Conservation (phyloP, 1,140 invertebrate genomes). For the Drosophila hydei region DNA sequence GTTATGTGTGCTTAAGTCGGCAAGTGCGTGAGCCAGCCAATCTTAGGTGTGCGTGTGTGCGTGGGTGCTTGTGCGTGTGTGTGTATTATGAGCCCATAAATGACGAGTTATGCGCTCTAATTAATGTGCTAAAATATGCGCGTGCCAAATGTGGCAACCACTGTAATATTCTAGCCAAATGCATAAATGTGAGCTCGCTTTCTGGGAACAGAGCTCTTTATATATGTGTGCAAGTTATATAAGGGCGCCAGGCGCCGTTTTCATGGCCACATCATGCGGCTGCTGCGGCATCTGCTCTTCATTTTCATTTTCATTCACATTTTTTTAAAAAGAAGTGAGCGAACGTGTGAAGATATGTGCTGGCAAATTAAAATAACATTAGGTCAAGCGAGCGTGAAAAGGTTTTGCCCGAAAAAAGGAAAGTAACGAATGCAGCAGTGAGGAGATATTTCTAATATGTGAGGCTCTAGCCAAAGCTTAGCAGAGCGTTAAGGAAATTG, state of each 20-base stretch:
- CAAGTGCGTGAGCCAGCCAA: conserved; percentile 43
- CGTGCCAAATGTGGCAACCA: conserved; percentile 50
- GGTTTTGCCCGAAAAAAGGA: conserved; percentile 20
- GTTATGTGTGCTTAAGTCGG: conserved; percentile 14
- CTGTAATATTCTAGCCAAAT: conserved; percentile 28
- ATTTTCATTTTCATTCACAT: neutral
- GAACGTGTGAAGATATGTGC: conserved; percentile 44
- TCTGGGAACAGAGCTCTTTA: conserved; percentile 12
- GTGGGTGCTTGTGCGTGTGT: conserved; percentile 2
- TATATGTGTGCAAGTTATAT: conserved; percentile 18
- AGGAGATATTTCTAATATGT: conserved; percentile 11
- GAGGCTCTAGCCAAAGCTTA: conserved; percentile 8
- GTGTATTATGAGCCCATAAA: conserved; percentile 64
- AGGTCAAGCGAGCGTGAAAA: conserved; percentile 64
- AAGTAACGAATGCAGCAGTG: neutral
- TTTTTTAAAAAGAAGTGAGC: neutral
- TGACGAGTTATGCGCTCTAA: conserved; percentile 76
- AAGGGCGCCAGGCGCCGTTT: conserved; percentile 30
- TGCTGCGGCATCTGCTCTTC: neutral
- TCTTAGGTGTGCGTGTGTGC: conserved; percentile 48
- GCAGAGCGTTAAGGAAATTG: neutral
- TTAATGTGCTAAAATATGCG: conserved; percentile 72
- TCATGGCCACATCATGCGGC: conserved; percentile 59
- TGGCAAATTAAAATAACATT: conserved; percentile 75
- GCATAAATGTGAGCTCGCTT: conserved; percentile 10